phyloP scores from a whole-genome alignment of 2,888 invertebrate genomes.

The Muscina levida region DNA sequence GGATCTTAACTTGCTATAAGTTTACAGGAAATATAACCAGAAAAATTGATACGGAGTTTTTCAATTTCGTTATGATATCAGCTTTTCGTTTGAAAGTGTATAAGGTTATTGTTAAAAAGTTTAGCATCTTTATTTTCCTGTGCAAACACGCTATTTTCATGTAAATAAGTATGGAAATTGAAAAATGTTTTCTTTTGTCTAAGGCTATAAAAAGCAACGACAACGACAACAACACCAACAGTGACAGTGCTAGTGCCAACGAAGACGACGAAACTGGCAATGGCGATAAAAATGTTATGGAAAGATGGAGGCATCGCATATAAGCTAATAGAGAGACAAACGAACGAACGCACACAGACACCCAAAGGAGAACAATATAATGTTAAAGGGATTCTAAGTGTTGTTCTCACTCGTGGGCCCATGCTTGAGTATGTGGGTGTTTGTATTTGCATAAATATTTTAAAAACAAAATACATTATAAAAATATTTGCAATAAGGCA shows the following conservation, averaged over 20 bases:
- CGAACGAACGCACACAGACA: no score
- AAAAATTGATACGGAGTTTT: conserved; percentile 30
- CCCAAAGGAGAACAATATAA: no score
- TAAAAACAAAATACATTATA: no score
- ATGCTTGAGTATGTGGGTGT: no score
- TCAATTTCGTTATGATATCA: conserved; percentile 62
- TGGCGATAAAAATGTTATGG: no score
- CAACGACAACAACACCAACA: background rate
- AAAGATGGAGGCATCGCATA: no score
- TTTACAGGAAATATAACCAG: conserved; percentile 14
- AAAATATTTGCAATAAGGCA: no score
- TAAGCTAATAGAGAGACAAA: no score
- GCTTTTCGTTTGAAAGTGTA: conserved; percentile 35
- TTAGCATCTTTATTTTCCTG: conserved; percentile 27
- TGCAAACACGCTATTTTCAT: conserved; percentile 72
- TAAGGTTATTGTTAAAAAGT: conserved; percentile 43
- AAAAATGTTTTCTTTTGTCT: conserved; percentile 77
- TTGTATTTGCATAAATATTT: no score
- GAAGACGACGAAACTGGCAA: background rate
- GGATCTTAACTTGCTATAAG: no score
- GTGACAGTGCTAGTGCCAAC: background rate
- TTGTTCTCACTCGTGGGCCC: no score
- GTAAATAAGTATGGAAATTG: conserved; percentile 78
- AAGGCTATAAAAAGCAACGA: conserved; percentile 68
- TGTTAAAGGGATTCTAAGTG: no score